These are phyloP conservation scores for Xanthorhoe designata DNA, from an alignment of 2,888 invertebrate genomes.

Conservation along the genomic window DNA sequence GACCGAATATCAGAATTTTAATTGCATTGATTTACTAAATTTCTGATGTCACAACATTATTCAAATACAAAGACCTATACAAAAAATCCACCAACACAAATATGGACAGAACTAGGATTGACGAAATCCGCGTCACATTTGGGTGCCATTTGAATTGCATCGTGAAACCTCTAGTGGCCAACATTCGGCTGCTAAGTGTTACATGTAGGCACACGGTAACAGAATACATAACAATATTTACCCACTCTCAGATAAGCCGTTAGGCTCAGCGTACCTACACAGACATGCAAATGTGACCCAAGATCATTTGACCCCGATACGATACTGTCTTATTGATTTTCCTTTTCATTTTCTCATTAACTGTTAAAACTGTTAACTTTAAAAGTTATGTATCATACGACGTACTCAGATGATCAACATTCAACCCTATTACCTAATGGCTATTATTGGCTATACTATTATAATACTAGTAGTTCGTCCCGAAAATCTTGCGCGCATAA, in stretches of 20 bases:
- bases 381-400: not conserved
- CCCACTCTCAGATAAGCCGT: constrained; percentile 67
- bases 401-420: no score
- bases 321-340: constrained; percentile 18
- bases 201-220: constrained; percentile 61
- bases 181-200: constrained; percentile 66
- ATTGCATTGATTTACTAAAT: not conserved
- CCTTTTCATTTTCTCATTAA: constrained; percentile 5
- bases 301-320: constrained; percentile 21
- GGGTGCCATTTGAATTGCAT: constrained; percentile 51
- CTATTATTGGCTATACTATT: no score
- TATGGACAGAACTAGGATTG: constrained; percentile 37
- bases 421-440: not conserved
- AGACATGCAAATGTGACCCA: constrained; percentile 47
- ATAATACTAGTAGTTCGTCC: no score
- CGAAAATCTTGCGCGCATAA: no score
- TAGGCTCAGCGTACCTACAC: constrained; percentile 54
- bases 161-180: constrained; percentile 54
- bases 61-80: constrained; percentile 14
- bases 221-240: constrained; percentile 63
- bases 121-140: constrained; percentile 48
- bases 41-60: not conserved
- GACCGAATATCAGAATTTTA: no score
- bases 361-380: not conserved
- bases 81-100: constrained; percentile 28